These are phyloP conservation scores for Campylomormyrus tamandua DNA, from an alignment of 2,113 vertebrate genomes.

Conservation along the genomic window DNA sequence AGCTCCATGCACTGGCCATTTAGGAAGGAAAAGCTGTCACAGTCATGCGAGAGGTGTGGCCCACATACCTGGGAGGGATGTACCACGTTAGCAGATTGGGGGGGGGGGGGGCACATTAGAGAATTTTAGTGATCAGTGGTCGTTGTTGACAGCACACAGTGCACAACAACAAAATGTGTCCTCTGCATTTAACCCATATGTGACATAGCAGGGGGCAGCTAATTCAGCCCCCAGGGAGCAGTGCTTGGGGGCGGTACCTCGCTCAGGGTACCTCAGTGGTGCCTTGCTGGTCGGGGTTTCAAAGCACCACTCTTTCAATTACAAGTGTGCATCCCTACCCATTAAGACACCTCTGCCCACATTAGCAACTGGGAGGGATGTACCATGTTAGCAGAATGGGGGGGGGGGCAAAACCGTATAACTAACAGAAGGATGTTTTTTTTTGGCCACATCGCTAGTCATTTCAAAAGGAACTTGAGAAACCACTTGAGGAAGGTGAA, in stretches of 20 bases:
- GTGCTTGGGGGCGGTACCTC: no score
- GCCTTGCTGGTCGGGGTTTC: no score
- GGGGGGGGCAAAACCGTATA: neutral
- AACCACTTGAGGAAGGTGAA: neutral
- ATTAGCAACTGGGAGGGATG: slow-evolving; percentile 26
- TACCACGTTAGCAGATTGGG: neutral
- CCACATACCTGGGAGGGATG: slow-evolving; percentile 44
- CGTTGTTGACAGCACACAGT: no score
- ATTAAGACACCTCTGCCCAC: neutral
- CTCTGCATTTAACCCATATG: no score
- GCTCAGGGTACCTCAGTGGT: no score
- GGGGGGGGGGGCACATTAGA: neutral
- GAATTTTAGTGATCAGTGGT: no score
- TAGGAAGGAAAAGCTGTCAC: slow-evolving; percentile 41
- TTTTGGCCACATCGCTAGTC: neutral
- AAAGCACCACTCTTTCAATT: no score
- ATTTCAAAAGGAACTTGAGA: neutral
- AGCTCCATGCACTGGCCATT: slow-evolving; percentile 48
- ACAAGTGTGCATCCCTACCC: no score
- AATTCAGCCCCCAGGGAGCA: no score
- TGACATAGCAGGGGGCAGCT: no score
- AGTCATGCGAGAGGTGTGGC: slow-evolving; percentile 41
- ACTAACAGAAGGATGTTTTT: neutral
- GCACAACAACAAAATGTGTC: no score
- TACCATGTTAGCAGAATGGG: neutral